Conservation (phyloP, 1,140 invertebrate genomes). For the Eueides isabella region DNA sequence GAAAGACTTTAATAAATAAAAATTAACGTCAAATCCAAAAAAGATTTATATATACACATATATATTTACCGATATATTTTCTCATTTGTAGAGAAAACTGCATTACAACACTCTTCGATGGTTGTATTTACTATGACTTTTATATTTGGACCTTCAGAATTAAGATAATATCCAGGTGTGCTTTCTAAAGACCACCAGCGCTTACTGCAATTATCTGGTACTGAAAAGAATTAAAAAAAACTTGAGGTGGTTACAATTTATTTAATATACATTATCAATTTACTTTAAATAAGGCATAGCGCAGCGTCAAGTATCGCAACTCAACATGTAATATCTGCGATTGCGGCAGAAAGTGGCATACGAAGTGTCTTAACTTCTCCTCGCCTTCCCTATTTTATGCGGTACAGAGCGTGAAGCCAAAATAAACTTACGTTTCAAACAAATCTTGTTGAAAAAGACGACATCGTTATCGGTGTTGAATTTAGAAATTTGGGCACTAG, state of each 20-base stretch:
- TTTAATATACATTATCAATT: too few species aligned
- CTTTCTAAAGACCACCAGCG: constrained; percentile 76
- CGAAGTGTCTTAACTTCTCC: too few species aligned
- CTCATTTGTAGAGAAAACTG: constrained; percentile 50
- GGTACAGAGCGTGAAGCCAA: too few species aligned
- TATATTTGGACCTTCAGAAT: constrained; percentile 53
- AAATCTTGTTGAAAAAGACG: constrained; percentile 75
- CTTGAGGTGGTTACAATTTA: too few species aligned
- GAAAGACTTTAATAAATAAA: too few species aligned
- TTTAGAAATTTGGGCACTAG: constrained; percentile 41
- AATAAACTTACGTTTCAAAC: constrained; percentile 59
- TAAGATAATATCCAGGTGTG: constrained; percentile 71
- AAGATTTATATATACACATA: too few species aligned
- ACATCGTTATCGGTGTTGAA: constrained; percentile 68
- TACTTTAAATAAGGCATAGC: too few species aligned
- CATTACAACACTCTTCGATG: constrained; percentile 64
- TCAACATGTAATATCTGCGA: too few species aligned
- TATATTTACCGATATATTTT: constrained; percentile 51
- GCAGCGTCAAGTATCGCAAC: too few species aligned
- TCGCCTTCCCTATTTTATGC: too few species aligned
- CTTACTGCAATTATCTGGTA: constrained; percentile 56
- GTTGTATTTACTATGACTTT: constrained; percentile 65
- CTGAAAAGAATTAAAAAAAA: constrained; percentile 45
- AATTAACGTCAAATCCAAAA: too few species aligned
- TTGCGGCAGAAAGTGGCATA: too few species aligned